Evolutionary conservation across 1,140 invertebrate species (phyloP), one percentile per base, ranked within the genome.

Genomic region (Anadara kagoshimensis): DNA sequence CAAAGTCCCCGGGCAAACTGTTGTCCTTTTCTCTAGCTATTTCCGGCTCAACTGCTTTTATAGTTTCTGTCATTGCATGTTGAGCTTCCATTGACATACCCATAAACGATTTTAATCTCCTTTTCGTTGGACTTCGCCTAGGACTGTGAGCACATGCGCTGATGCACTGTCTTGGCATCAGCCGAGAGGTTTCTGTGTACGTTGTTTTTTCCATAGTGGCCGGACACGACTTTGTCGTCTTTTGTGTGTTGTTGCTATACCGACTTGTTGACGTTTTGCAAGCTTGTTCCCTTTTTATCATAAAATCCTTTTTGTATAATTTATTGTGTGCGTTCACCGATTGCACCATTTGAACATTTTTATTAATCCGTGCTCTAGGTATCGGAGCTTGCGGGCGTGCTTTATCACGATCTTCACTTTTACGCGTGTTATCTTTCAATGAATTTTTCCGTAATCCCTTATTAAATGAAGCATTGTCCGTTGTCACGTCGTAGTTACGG

Each of bases 11-110:
- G 20, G 29, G 41, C 16, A 51, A 14, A 24, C 54, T 57, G 29
- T 57, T 47, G 20, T 26, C 18, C 18, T 56, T 65, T 53, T 62
- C 64, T 43, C 29, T 61, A 43, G 47, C 45, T 26, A 36, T 0
- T 36, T 26, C 43, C 1, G 54, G 41, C 24, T 73, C 45, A 47
- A 66, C 76, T 54, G 78, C 81, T 64, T 62, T 69, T 2, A 79
- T 67, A 0, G 79, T 83, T 63, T 83, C 77, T 12, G 61, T 75
- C 44, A 81, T 69, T 20, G 81, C 81, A 45, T 76, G 70, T n/a
- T 75, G 75, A 11, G 81, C 81, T 63, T 83, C 81, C 20, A 69
- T 22, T 7, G 81, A 83, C 81, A 83, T 83, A n/a, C 79, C 68
- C 5, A 76, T 74, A 61, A 83, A 76, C 36, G 72, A 26, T 68